These are phyloP conservation scores for Salvator merianae DNA, from an alignment of 2,113 vertebrate genomes.

Conservation along the genomic window DNA sequence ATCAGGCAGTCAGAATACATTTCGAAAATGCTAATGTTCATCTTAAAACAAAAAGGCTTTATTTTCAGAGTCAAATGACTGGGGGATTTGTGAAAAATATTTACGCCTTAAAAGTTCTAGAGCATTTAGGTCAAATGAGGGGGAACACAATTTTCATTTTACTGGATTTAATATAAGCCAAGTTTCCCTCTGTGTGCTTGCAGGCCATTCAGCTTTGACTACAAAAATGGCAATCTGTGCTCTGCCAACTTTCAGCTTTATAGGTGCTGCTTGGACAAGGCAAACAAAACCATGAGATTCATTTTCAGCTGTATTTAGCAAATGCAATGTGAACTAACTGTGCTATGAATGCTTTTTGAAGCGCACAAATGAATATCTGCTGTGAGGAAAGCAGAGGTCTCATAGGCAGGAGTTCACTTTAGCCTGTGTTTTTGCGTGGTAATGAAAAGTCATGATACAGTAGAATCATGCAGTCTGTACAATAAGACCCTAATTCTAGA, in stretches of 20 bases:
- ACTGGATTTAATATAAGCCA: neutral
- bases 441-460: conserved; percentile 22
- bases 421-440: conserved; percentile 62
- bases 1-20: neutral
- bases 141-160: conserved; percentile 45
- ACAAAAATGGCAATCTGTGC: conserved; percentile 14
- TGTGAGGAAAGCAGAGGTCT: conserved; percentile 21
- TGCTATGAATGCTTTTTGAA: conserved; percentile 1
- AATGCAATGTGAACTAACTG: conserved; percentile 47
- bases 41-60: conserved; percentile 18
- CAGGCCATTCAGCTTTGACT: neutral
- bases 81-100: conserved; percentile 32
- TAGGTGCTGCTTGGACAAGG: conserved; percentile 43
- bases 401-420: conserved; percentile 29
- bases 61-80: conserved; percentile 11
- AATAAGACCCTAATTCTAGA: neutral
- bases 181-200: neutral
- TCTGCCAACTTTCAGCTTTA: neutral
- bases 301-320: conserved; percentile 56
- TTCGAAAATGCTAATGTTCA: neutral
- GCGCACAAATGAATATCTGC: conserved; percentile 27
- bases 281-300: conserved; percentile 40
- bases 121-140: conserved; percentile 42
- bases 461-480: conserved; percentile 5
- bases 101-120: conserved; percentile 15